Percentiles rank a stretch among this genome's conserved stretches.
Evolutionary conservation across 2,113 vertebrate genomes (phyloP).

Genomic region (Eubucco bourcierii): DNA sequence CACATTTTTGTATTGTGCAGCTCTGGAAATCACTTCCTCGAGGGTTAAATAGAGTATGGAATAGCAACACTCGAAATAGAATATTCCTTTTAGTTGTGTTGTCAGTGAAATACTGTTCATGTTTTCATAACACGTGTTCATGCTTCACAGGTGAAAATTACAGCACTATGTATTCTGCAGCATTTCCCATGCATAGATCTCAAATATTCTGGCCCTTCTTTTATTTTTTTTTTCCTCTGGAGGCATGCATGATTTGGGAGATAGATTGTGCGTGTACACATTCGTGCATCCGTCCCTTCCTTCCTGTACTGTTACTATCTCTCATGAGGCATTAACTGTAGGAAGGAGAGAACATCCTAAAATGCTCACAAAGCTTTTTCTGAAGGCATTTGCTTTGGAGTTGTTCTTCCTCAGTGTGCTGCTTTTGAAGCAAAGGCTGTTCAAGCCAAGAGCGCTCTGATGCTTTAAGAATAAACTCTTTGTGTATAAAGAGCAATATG

Average conservation of each 20-base stretch:
- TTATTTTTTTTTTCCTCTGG: background rate
- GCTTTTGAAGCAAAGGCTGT: slow-evolving; percentile 57
- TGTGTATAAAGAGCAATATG: slow-evolving; percentile 57
- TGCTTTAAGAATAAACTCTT: slow-evolving; percentile 60
- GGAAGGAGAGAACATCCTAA: background rate
- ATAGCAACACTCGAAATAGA: background rate
- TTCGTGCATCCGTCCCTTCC: slow-evolving; percentile 23
- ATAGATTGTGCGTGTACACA: background rate
- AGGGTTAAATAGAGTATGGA: background rate
- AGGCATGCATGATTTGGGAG: background rate
- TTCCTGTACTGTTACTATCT: slow-evolving; percentile 32
- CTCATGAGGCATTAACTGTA: background rate
- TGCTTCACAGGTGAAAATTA: background rate
- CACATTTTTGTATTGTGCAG: background rate
- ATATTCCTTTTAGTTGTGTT: background rate
- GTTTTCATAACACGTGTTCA: background rate
- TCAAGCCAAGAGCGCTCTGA: slow-evolving; percentile 50
- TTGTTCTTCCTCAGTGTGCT: slow-evolving; percentile 38
- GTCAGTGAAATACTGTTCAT: background rate
- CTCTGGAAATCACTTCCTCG: background rate
- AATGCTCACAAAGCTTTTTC: slow-evolving; percentile 49
- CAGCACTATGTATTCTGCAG: background rate
- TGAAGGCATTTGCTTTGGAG: slow-evolving; percentile 41
- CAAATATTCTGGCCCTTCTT: background rate
- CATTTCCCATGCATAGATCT: background rate